Evolutionary conservation across 2,113 vertebrate genomes (phyloP).

Genomic region (Hymenochirus boettgeri): DNA sequence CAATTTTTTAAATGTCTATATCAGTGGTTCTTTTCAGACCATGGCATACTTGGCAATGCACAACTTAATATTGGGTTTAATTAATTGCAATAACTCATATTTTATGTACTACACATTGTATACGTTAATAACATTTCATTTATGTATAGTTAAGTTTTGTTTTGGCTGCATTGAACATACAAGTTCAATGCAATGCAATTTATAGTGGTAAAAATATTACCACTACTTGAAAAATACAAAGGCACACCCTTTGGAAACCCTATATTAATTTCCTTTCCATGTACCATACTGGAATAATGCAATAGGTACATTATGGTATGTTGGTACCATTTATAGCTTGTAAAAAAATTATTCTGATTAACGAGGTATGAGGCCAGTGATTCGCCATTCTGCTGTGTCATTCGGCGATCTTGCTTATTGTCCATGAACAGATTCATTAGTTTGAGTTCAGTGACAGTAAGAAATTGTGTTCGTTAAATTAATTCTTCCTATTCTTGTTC

Average conservation of each 20-base stretch:
- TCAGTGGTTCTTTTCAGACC: no score
- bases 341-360: slow-evolving; percentile 80
- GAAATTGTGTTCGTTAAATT: slow-evolving; percentile 74
- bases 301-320: slow-evolving; percentile 44
- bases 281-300: background rate
- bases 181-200: no score
- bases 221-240: background rate
- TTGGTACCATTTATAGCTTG: slow-evolving; percentile 81
- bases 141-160: no score
- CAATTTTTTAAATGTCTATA: no score
- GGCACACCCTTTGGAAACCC: background rate
- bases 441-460: slow-evolving; percentile 68
- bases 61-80: no score
- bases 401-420: slow-evolving; percentile 80
- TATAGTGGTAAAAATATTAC: no score
- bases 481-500: slow-evolving; percentile 60
- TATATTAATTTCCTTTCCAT: background rate
- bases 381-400: slow-evolving; percentile 75
- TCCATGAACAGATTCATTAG: slow-evolving; percentile 77
- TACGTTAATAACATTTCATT: no score
- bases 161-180: no score
- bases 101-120: no score
- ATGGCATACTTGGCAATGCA: no score
- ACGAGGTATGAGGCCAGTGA: slow-evolving; percentile 80
- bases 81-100: no score